A percentile compares a stretch with the other conserved stretches of the same genome.
These are phyloP conservation scores for Pogonus chalceus DNA, from an alignment of 1,140 invertebrate genomes.

Conservation along the genomic window DNA sequence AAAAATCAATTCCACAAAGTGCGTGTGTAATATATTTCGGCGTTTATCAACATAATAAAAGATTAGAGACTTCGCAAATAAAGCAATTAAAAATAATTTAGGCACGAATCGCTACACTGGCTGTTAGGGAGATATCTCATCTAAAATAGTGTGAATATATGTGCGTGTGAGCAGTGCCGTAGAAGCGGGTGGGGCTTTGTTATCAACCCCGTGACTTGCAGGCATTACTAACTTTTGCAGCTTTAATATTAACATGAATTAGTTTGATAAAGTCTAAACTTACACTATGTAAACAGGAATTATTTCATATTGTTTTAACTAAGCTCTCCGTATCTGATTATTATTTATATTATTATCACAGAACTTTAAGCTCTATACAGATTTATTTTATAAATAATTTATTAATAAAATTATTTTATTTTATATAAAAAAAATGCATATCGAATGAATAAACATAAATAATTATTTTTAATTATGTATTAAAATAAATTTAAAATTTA, in stretches of 20 bases:
- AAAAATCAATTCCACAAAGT: background rate
- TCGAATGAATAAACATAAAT: no score
- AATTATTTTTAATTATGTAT: no score
- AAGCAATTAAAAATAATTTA: conserved; percentile 2
- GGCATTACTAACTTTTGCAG: background rate
- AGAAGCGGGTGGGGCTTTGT: background rate
- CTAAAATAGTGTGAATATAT: background rate
- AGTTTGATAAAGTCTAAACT: background rate
- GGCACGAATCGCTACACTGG: background rate
- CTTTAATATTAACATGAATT: background rate
- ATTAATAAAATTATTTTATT: no score
- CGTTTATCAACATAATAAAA: background rate
- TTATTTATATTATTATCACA: no score
- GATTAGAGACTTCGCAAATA: background rate
- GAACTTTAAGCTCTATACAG: no score
- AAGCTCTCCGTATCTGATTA: no score
- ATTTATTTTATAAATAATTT: no score
- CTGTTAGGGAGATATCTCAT: background rate
- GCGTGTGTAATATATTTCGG: background rate
- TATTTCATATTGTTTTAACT: conserved; percentile 4
- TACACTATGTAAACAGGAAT: conserved; percentile 1
- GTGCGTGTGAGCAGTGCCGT: background rate
- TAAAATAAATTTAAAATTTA: no score
- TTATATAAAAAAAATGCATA: no score
- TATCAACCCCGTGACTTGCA: background rate